Evolutionary conservation across 2,888 invertebrate genomes (phyloP).

Genomic region (Cosmorhoe ocellata): DNA sequence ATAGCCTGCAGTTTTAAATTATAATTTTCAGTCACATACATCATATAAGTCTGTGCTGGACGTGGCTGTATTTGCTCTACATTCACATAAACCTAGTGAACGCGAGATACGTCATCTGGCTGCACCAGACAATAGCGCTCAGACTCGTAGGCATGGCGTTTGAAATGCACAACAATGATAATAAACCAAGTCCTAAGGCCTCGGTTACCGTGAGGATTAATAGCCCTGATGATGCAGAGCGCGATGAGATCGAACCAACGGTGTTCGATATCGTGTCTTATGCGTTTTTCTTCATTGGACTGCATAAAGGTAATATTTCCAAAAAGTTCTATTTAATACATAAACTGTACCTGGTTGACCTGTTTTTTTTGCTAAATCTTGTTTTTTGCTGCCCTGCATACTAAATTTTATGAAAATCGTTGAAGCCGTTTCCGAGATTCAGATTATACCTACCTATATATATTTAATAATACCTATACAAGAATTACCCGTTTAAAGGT

Average conservation of each 20-base stretch:
- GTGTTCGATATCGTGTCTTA: slow-evolving; percentile 87
- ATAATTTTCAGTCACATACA: slow-evolving; percentile 86
- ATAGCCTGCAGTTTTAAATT: no score
- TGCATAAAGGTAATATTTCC: slow-evolving; percentile 86
- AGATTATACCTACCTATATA: no score
- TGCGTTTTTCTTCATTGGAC: slow-evolving; percentile 90
- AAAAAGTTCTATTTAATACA: no score
- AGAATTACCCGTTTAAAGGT: no score
- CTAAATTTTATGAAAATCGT: no score
- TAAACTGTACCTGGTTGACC: no score
- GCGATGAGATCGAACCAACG: slow-evolving; percentile 61
- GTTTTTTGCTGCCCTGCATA: no score
- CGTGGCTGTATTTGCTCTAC: slow-evolving; percentile 89
- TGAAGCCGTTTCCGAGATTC: no score
- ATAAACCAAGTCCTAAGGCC: slow-evolving; percentile 44
- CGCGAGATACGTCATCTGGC: slow-evolving; percentile 87
- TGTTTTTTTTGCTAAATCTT: no score
- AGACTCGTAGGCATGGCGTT: slow-evolving; percentile 92
- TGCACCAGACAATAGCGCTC: slow-evolving; percentile 91
- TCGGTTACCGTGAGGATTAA: slow-evolving; percentile 27
- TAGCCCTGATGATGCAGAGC: slow-evolving; percentile 42
- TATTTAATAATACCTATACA: no score
- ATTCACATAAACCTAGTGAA: slow-evolving; percentile 86
- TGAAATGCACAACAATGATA: slow-evolving; percentile 81
- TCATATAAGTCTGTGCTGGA: slow-evolving; percentile 86